Evolutionary conservation across 2,797 vertebrate genomes (phyloP).

Genomic region (Microchirus variegatus): DNA sequence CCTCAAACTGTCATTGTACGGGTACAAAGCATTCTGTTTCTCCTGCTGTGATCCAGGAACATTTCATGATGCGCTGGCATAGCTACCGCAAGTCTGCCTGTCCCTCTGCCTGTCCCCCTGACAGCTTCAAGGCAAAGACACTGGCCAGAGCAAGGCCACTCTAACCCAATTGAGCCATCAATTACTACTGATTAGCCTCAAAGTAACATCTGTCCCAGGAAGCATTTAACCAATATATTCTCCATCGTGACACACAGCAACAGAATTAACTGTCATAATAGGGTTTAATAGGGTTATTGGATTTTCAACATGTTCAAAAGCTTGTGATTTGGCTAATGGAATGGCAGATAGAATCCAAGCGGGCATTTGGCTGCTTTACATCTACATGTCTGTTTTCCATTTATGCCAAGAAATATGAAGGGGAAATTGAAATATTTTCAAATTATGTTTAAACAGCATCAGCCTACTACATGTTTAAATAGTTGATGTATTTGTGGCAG

Average conservation of each 20-base stretch:
- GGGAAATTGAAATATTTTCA: conserved; percentile 5
- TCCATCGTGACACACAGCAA: conserved; percentile 74
- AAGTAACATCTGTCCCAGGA: conserved; percentile 84
- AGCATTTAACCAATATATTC: conserved; percentile 83
- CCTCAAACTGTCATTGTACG: conserved; percentile 29
- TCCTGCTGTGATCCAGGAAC: conserved; percentile 43
- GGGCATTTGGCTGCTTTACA: conserved; percentile 56
- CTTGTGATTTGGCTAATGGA: conserved; percentile 68
- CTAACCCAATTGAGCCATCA: conserved; percentile 82
- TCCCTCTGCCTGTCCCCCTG: conserved; percentile 36
- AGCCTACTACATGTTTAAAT: not conserved
- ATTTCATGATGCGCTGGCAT: conserved; percentile 46
- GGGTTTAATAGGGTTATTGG: conserved; percentile 77
- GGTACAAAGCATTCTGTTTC: conserved; percentile 35
- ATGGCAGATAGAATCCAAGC: conserved; percentile 58
- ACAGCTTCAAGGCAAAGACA: conserved; percentile 69
- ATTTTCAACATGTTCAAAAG: conserved; percentile 80
- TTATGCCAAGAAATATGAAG: conserved; percentile 9
- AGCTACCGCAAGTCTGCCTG: conserved; percentile 33
- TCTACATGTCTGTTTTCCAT: conserved; percentile 24
- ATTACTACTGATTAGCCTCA: conserved; percentile 84
- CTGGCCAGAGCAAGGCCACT: conserved; percentile 72
- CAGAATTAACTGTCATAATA: conserved; percentile 80
- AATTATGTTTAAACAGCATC: not conserved
- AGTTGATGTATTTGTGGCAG: not conserved